Base-by-base conservation (phyloP, 2,888 invertebrate species). In the Anorthoa munda region DNA sequence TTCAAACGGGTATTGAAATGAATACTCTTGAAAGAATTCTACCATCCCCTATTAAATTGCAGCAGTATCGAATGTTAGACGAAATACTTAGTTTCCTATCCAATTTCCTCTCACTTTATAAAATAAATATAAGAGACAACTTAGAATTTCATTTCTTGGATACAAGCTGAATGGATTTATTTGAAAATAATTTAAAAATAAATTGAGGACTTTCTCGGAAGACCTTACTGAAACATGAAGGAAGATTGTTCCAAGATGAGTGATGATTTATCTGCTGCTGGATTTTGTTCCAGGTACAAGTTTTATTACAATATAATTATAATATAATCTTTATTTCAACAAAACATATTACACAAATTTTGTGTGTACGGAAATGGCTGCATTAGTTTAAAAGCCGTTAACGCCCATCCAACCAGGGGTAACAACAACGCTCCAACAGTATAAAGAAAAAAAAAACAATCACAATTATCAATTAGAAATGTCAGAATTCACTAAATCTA, bases 181-280 rank as follows among this genome's bases (percentile, higher is more conserved):
- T 71, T 31, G 46, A 56, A 59, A 64, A 63, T 53, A 74, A 74
- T 77, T 77, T 75, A 50, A 76, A 74, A 78, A 77, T 69, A 79
- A 83, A 85, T 77, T 71, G 75, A 45, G 55, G n/a, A 63, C 75
- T 69, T 74, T 70, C 72, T 69, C 69, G 66, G 61, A 45, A 51
- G 64, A 67, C 64, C 46, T 17, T 64, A 31, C 7, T 48, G 7
- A 17, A 39, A 26, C 39, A 51, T 39, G 23, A 39, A n/a, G 17
- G 17, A 58, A 70, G 31, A 45, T 50, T 58, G 39, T 50, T 58
- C 18, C 39, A 39, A 15, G 31, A 26, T n/a, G 1, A 18, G 0
- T 46, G 1, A 12, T 46, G 1, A 12, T 72, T 58, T 53, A 46
- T 51, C 50, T 66, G 15, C n/a, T 13, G n/a, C 15, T 46, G 4